Conservation (phyloP, 2,888 invertebrate genomes). For the Spodoptera exigua region DNA sequence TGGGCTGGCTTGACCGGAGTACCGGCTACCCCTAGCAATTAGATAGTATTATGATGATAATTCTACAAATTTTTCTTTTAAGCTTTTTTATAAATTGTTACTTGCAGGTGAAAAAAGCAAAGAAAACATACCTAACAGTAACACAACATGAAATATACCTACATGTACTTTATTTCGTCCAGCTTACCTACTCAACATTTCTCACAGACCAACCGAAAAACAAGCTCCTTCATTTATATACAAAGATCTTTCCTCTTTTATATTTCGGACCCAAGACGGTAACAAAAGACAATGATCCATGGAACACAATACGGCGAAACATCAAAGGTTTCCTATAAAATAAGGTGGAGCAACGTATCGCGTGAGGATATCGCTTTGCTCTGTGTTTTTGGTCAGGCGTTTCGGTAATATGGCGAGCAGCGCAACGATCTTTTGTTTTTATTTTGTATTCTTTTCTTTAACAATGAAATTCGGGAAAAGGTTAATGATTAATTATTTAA, state of each 20-base stretch:
- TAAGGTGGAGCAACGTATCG: slow-evolving; percentile 11
- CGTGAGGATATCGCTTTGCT: slow-evolving; percentile 20
- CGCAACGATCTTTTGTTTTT: slow-evolving; percentile 17
- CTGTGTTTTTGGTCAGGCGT: slow-evolving; percentile 21
- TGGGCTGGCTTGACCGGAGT: no score
- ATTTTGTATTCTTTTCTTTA: not conserved
- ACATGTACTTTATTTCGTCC: no score
- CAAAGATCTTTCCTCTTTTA: slow-evolving; percentile 10
- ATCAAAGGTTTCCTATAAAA: slow-evolving; percentile 19
- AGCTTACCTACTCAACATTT: no score
- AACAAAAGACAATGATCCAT: slow-evolving; percentile 18
- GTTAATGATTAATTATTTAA: slow-evolving; percentile 13
- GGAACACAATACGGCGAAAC: slow-evolving; percentile 29
- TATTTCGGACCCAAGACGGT: not conserved
- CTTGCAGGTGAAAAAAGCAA: no score
- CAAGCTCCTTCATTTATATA: slow-evolving; percentile 9
- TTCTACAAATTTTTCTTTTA: no score
- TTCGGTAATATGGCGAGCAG: not conserved
- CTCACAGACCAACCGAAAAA: not conserved
- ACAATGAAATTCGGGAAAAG: not conserved
- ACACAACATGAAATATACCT: no score
- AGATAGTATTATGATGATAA: no score
- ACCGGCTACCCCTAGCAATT: no score
- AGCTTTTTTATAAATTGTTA: no score
- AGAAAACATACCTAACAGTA: no score